phyloP scores from a whole-genome alignment of 2,888 invertebrate genomes.

The Tuta absoluta region DNA sequence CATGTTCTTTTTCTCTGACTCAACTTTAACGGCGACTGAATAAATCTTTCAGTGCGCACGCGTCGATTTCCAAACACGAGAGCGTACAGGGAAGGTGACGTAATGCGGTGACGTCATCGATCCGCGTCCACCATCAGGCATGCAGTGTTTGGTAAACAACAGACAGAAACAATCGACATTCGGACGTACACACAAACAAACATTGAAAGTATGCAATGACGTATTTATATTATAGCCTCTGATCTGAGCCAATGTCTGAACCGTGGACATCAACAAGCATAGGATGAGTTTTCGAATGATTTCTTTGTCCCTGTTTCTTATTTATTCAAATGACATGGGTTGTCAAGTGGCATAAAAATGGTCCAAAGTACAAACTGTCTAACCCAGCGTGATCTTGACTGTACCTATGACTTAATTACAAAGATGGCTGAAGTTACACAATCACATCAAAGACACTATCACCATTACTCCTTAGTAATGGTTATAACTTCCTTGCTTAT shows the following conservation, averaged over 20 bases:
- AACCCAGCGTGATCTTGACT: too few species aligned
- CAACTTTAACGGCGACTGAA: conserved; percentile 27
- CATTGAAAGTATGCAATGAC: conserved; percentile 45
- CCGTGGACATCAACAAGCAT: too few species aligned
- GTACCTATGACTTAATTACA: too few species aligned
- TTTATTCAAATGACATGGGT: too few species aligned
- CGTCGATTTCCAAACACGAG: conserved; percentile 49
- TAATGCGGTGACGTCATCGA: conserved; percentile 53
- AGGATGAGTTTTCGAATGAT: too few species aligned
- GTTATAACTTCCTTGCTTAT: too few species aligned
- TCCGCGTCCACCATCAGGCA: conserved; percentile 47
- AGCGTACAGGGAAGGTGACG: conserved; percentile 54
- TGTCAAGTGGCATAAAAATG: too few species aligned
- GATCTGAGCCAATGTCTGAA: neutral
- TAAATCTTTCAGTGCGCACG: conserved; percentile 55
- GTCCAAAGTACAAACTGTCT: too few species aligned
- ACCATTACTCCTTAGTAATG: too few species aligned
- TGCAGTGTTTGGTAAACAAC: conserved; percentile 63
- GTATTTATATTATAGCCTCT: conserved; percentile 15
- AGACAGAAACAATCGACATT: conserved; percentile 56
- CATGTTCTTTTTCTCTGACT: conserved; percentile 15
- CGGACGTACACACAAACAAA: conserved; percentile 61
- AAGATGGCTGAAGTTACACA: too few species aligned
- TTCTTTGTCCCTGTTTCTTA: too few species aligned
- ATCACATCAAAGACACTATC: too few species aligned